Percentiles rank a stretch among this genome's conserved stretches.
Conservation (phyloP, 2,888 invertebrate species). For the Chloromyia formosa region DNA sequence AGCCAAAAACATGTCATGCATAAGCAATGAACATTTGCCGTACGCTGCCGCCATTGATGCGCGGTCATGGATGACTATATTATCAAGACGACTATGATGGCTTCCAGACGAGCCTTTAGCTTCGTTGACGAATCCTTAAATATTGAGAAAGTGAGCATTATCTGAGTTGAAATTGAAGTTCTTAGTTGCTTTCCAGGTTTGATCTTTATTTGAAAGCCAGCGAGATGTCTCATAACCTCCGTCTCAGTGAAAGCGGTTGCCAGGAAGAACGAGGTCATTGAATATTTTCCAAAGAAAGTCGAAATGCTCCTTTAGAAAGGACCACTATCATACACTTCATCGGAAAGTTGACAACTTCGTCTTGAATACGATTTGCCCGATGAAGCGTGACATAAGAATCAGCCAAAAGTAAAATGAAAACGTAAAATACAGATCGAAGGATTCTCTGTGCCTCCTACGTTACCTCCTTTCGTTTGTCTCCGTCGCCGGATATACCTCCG, state of each 20-base stretch:
- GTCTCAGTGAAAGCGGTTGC: constrained; percentile 43
- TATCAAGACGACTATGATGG: neutral
- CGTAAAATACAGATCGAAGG: neutral
- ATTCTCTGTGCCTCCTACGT: neutral
- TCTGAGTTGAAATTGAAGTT: neutral
- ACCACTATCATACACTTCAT: constrained; percentile 5
- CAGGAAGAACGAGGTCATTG: constrained; percentile 51
- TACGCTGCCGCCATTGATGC: constrained; percentile 2
- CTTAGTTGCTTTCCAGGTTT: neutral
- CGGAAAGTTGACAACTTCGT: neutral
- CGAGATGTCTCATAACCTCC: neutral
- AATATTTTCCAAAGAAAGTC: constrained; percentile 35
- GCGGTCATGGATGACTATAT: constrained; percentile 9
- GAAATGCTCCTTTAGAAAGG: constrained; percentile 23
- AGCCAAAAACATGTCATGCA: constrained; percentile 16
- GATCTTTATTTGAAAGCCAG: constrained; percentile 45
- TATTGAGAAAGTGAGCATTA: neutral
- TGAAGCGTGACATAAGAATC: constrained; percentile 10
- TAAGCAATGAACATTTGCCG: constrained; percentile 19
- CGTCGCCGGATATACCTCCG: neutral
- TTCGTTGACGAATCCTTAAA: neutral
- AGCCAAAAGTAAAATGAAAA: neutral
- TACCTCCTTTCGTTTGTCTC: neutral
- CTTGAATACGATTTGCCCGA: constrained; percentile 8
- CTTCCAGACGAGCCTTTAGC: neutral